Conservation (phyloP, 2,888 invertebrate species). For the Antheraea assamensis region DNA sequence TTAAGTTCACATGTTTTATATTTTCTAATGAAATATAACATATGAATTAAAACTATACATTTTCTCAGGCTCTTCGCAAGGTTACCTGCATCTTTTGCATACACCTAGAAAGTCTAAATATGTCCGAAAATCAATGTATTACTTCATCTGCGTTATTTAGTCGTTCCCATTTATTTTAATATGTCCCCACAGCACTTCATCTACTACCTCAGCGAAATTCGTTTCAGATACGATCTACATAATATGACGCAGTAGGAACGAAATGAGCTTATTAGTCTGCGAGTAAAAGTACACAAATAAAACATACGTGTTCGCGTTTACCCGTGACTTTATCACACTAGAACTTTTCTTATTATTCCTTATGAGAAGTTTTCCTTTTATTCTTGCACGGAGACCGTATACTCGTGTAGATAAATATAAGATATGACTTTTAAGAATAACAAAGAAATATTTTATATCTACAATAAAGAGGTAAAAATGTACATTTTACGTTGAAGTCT, state of each 20-base stretch:
- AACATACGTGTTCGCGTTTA: constrained; percentile 27
- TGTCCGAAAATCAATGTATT: too few species aligned
- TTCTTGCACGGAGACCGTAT: background rate
- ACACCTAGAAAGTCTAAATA: too few species aligned
- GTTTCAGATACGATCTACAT: constrained; percentile 34
- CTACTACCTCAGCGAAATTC: constrained; percentile 20
- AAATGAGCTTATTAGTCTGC: constrained; percentile 38
- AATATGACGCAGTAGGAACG: constrained; percentile 26
- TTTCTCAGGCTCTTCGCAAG: too few species aligned
- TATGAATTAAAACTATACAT: too few species aligned
- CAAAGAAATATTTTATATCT: background rate
- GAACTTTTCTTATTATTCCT: constrained; percentile 14
- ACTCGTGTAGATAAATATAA: background rate
- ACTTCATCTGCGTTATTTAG: background rate
- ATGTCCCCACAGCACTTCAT: background rate
- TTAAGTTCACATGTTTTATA: too few species aligned
- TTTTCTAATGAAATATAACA: too few species aligned
- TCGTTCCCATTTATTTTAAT: background rate
- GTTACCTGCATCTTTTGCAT: too few species aligned
- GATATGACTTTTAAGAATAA: background rate
- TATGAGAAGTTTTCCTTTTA: constrained; percentile 6
- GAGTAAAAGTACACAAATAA: constrained; percentile 36
- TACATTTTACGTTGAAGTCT: too few species aligned
- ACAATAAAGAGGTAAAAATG: background rate
- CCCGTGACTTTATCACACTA: constrained; percentile 20